Percentiles rank a stretch among this genome's conserved stretches.
phyloP scores from a whole-genome alignment of 2,113 vertebrate genomes.

The human (Homo sapiens) region DNA sequence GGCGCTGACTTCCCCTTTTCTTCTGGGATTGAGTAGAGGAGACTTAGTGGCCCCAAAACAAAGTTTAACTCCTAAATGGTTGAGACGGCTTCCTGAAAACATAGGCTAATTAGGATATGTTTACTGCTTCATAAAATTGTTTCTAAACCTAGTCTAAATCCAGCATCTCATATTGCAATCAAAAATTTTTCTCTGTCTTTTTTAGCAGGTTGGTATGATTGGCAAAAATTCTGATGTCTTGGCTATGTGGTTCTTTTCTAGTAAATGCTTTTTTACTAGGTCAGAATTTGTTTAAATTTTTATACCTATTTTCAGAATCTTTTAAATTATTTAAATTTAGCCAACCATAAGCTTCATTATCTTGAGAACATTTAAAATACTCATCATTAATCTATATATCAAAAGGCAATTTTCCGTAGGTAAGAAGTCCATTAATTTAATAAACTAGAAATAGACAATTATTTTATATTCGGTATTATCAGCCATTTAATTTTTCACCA shows the following conservation, averaged over 20 bases:
- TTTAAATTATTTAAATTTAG: slow-evolving; percentile 28
- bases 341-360: background rate
- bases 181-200: background rate
- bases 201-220: background rate
- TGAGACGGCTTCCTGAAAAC: background rate
- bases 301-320: background rate
- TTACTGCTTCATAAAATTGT: background rate
- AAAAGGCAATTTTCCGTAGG: background rate
- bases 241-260: background rate
- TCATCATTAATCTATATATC: background rate
- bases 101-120: background rate
- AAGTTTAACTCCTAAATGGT: background rate
- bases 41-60: background rate
- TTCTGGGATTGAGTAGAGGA: background rate
- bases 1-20: background rate
- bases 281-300: background rate
- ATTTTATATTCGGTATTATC: background rate
- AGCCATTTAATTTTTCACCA: background rate
- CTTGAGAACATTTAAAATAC: slow-evolving; percentile 11
- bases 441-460: background rate
- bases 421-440: background rate
- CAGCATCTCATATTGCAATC: background rate
- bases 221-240: background rate
- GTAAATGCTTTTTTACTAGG: no score
- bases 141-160: background rate